Evolutionary conservation across 1,140 invertebrate genomes (phyloP).

Genomic region (Anoplolepis gracilipes): DNA sequence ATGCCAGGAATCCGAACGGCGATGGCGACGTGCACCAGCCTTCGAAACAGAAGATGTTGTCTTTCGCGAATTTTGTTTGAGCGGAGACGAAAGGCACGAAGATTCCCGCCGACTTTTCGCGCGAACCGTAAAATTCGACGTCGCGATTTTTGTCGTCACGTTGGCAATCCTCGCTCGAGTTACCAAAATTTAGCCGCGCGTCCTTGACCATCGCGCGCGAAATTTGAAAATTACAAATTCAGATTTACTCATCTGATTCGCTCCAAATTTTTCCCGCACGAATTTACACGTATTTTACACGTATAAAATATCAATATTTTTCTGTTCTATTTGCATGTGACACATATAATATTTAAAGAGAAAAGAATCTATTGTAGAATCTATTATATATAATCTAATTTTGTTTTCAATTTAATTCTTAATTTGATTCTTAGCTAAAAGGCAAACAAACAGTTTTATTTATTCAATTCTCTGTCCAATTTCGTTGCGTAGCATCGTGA

Average conservation of each 20-base stretch:
- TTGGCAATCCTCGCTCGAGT: background rate
- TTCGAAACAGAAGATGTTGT: conserved; percentile 40
- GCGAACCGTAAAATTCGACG: background rate
- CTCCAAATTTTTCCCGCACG: too few relatives aligned
- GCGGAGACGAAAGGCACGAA: background rate
- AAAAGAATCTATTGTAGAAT: too few relatives aligned
- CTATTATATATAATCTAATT: too few relatives aligned
- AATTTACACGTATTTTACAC: background rate
- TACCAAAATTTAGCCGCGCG: conserved; percentile 7
- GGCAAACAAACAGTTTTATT: too few relatives aligned
- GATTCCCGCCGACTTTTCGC: background rate
- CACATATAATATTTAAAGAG: background rate
- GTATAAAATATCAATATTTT: background rate
- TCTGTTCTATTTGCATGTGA: background rate
- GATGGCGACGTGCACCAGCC: conserved; percentile 13
- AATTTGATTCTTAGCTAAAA: background rate
- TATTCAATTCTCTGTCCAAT: background rate
- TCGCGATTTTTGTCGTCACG: background rate
- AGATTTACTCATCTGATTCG: background rate
- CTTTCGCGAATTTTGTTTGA: background rate
- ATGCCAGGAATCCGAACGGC: conserved; percentile 46
- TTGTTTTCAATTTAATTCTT: background rate
- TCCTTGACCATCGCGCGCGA: background rate
- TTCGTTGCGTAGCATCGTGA: background rate
- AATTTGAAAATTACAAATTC: conserved; percentile 10